Evolutionary conservation across 2,888 invertebrate species (phyloP).

Genomic region (Tuberolachnus salignus): DNA sequence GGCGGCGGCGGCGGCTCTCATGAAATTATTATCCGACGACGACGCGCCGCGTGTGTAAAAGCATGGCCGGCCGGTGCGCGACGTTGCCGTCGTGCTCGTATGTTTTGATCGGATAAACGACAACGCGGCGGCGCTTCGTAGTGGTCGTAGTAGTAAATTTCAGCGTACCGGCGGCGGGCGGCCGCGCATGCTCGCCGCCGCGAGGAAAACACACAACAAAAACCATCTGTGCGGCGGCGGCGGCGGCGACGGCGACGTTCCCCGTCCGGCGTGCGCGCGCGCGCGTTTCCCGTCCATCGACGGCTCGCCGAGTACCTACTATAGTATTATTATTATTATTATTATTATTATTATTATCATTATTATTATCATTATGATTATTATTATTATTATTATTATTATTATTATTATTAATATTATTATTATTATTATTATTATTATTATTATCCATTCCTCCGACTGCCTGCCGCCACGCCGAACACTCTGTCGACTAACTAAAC

Average conservation of each 20-base stretch:
- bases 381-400: conserved; percentile 4
- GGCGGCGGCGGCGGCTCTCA: conserved; percentile 3
- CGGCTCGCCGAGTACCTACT: background rate
- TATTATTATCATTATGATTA: conserved; percentile 5
- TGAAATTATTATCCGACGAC: background rate
- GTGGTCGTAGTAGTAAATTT: background rate
- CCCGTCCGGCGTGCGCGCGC: background rate
- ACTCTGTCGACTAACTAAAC: conserved; percentile 18
- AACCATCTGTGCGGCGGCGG: conserved; percentile 44
- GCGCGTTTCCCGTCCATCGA: background rate
- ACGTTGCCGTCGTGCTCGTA: conserved; percentile 53
- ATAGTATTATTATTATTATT: background rate
- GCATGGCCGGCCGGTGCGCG: conserved; percentile 9
- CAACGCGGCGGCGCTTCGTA: conserved; percentile 37
- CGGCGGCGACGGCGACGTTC: background rate
- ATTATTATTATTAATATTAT: background rate
- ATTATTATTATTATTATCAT: conserved; percentile 11
- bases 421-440: conserved; percentile 4
- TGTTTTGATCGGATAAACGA: conserved; percentile 53
- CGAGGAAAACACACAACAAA: conserved; percentile 45
- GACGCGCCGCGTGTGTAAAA: conserved; percentile 15
- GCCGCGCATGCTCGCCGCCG: conserved; percentile 7
- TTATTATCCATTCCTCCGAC: conserved; percentile 18
- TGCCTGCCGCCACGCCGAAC: background rate
- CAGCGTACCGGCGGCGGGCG: background rate